Evolutionary conservation across 2,113 vertebrate species (phyloP).

Genomic region (Pampusana beccarii): DNA sequence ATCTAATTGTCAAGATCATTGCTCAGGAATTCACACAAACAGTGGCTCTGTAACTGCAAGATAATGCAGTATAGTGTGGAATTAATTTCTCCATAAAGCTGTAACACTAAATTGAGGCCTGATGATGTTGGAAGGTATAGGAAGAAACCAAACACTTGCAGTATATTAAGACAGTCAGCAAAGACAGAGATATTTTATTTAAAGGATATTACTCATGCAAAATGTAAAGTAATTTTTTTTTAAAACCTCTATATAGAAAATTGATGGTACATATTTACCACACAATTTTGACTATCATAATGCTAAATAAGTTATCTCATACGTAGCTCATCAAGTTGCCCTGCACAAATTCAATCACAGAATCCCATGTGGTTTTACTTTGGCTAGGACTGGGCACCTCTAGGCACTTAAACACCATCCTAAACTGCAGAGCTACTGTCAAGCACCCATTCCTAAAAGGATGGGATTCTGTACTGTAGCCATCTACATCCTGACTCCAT

Average conservation of each 20-base stretch:
- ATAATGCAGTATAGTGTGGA: neutral
- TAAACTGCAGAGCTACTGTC: neutral
- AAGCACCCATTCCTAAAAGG: neutral
- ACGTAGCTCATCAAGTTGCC: fast-evolving
- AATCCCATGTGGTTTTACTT: neutral
- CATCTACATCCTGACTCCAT: neutral
- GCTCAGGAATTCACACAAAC: neutral
- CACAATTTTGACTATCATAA: neutral
- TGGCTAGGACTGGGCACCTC: neutral
- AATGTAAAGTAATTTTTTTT: neutral
- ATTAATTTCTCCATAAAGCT: neutral
- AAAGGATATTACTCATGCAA: neutral
- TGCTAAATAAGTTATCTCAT: neutral
- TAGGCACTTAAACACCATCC: neutral
- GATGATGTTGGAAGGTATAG: neutral
- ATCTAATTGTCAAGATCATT: neutral
- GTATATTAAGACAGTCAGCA: neutral
- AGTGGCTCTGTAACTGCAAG: neutral
- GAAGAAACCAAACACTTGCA: neutral
- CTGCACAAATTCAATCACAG: neutral
- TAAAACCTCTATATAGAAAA: neutral
- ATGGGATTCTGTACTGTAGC: fast-evolving
- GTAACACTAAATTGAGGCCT: neutral
- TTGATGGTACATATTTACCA: neutral
- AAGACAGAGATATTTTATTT: neutral